phyloP scores from a whole-genome alignment of 2,113 vertebrate species.

The Strigops habroptila region DNA sequence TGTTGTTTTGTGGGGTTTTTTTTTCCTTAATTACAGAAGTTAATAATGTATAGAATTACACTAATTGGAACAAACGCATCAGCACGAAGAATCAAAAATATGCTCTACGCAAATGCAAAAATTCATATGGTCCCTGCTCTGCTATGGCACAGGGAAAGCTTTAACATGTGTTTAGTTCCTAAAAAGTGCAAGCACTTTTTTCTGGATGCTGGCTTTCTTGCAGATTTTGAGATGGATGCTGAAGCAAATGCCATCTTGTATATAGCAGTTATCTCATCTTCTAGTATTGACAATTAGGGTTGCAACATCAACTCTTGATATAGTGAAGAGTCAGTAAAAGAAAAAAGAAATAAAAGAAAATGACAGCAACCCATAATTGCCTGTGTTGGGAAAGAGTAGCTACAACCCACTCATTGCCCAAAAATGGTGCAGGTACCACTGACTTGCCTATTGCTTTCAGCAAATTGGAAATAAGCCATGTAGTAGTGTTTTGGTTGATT shows the following conservation, averaged over 20 bases:
- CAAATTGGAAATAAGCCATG: not conserved
- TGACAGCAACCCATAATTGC: not conserved
- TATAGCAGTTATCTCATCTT: not conserved
- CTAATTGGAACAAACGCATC: not conserved
- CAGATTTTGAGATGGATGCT: not conserved
- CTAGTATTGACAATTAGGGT: not conserved
- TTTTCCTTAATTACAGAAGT: not conserved
- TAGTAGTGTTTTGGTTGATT: not conserved
- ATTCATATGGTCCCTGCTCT: not conserved
- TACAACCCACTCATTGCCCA: not conserved
- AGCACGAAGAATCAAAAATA: not conserved
- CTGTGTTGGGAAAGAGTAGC: not conserved
- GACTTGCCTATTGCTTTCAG: not conserved
- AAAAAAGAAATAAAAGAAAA: not conserved
- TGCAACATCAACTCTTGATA: not conserved
- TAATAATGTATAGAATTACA: not conserved
- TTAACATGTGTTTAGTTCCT: not conserved
- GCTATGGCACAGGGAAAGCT: not conserved
- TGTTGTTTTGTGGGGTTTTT: no score
- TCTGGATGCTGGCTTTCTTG: not conserved
- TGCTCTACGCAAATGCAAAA: not conserved
- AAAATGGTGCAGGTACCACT: not conserved
- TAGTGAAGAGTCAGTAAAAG: not conserved
- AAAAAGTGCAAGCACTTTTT: not conserved
- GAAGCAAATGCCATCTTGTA: not conserved